Base-by-base conservation (phyloP, 1,140 invertebrate genomes). In the Drosophila equinoxialis region DNA sequence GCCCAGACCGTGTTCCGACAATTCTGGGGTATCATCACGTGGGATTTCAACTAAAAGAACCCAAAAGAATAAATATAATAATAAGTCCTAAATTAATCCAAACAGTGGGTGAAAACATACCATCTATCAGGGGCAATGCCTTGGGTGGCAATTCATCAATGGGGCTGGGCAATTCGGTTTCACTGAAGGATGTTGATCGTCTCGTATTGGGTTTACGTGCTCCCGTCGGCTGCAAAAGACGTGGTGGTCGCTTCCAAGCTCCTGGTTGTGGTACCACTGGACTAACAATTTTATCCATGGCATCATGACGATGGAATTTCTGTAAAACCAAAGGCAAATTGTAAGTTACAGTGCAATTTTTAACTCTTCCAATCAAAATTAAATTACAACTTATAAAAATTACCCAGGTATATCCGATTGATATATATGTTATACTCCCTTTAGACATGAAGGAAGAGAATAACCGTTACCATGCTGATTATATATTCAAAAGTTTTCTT, bases 211-310 rank as follows among this genome's bases (percentile, higher is more conserved):
- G 71, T 45, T 92, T 91, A 13, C 91, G 75, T 20, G 91, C 91
- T 11, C 91, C 91, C 13, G 69, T 79, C 1, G 91, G 85, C 20
- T 85, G 79, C 1, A 81, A 42, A 1, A 76, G 68, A 10, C 90
- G 79, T n/a, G 91, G 91, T 4, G 91, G 90, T 2, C 93, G 92
- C 92, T 94, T 97, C 94, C 96, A 96, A 3, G 95, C 95, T 2
- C 96, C 96, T 1, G 97, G 96, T 80, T 98, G 97, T 11, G 96
- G 97, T 72, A 98, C 96, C 1, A 98, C 97, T 6, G 97, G 97
- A 90, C 97, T 98, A 0, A 98, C 97, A 91, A 98, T 98, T 92
- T 97, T 97, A 92, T 98, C 97, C 92, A 97, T 95, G 6, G 93
- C 93, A 90, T 95, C 95, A 76, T 95, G 92, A 45, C 95, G 93